A percentile compares a stretch with the other conserved stretches of the same genome.
These are phyloP conservation scores for Anthopleura xanthogrammica DNA, from an alignment of 92 coral and sea anemone genomes.

Conservation along the genomic window DNA sequence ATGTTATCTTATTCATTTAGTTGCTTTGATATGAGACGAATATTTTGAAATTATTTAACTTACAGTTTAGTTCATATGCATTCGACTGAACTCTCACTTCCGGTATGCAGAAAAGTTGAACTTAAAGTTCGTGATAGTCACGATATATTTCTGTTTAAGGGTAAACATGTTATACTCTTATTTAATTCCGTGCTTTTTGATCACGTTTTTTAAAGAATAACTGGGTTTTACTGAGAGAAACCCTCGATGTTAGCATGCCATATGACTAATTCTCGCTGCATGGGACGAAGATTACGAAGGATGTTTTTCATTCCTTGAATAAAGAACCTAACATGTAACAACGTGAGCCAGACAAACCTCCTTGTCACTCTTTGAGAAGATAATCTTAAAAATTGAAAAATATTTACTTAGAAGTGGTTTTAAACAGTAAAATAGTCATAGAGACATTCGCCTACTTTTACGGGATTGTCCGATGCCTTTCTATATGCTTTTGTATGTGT, in stretches of 20 bases:
- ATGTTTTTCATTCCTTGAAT: conserved; percentile 26
- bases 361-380: background rate
- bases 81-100: background rate
- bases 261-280: conserved; percentile 14
- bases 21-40: background rate
- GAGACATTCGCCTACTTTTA: background rate
- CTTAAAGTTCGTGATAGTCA: background rate
- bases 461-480: background rate
- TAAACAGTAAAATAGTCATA: background rate
- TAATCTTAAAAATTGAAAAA: background rate
- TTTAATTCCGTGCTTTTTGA: background rate
- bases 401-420: background rate
- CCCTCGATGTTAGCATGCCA: background rate
- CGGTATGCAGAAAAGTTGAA: background rate
- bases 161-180: background rate
- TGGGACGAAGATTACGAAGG: conserved; percentile 15
- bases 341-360: background rate
- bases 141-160: background rate
- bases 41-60: background rate
- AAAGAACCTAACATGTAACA: conserved; percentile 7
- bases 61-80: background rate
- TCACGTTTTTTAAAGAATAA: too few relatives aligned
- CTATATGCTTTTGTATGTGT: background rate
- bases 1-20: background rate
- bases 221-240: background rate